Conservation (phyloP, 2,888 invertebrate species). For the Ormyrus pomaceus region DNA sequence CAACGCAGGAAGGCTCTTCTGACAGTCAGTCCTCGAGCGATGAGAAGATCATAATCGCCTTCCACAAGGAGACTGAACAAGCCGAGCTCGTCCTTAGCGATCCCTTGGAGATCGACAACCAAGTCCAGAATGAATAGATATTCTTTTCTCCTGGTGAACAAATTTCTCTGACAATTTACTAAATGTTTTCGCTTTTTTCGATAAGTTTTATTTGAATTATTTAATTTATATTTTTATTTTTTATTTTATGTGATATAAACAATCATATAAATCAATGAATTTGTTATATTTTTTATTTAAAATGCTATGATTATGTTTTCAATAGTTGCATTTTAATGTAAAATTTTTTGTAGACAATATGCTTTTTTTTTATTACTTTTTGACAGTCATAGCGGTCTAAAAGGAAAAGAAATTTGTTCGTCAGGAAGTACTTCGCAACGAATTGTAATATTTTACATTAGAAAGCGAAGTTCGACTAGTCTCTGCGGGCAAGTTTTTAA, state of each 20-base stretch:
- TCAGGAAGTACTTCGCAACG: slow-evolving; percentile 38
- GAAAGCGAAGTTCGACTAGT: slow-evolving; percentile 47
- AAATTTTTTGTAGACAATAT: too few species aligned
- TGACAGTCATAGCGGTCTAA: not conserved
- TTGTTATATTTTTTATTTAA: not conserved
- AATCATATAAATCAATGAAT: not conserved
- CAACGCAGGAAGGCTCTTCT: slow-evolving; percentile 84
- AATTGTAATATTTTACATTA: slow-evolving; percentile 16
- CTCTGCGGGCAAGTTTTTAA: slow-evolving; percentile 35
- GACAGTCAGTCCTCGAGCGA: slow-evolving; percentile 85
- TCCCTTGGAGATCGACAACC: slow-evolving; percentile 68
- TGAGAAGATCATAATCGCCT: slow-evolving; percentile 87
- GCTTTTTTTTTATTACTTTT: not conserved
- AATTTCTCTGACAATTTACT: slow-evolving; percentile 55
- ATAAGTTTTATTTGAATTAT: not conserved
- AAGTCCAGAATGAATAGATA: slow-evolving; percentile 68
- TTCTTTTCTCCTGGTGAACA: slow-evolving; percentile 54
- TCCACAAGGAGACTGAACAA: slow-evolving; percentile 80
- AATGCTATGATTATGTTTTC: not conserved
- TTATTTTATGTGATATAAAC: not conserved
- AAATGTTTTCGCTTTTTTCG: not conserved
- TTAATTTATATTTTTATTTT: too few species aligned
- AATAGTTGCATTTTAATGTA: not conserved
- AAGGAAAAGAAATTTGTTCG: slow-evolving; percentile 45
- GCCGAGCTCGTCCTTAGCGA: slow-evolving; percentile 74